Conservation (phyloP, 1,140 invertebrate genomes). For the Pogonomyrmex californicus region DNA sequence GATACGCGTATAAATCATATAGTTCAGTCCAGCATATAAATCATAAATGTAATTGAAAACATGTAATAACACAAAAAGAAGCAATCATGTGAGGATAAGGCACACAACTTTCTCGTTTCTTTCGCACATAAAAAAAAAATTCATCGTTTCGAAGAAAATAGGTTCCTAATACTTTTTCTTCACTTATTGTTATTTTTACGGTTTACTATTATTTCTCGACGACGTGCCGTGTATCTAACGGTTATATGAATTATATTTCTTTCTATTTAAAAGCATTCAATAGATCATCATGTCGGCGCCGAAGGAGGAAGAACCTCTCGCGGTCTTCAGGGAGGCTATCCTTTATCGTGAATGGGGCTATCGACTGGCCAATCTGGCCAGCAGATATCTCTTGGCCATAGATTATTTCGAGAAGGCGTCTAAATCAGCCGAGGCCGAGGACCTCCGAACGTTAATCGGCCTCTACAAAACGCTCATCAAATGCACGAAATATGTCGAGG, state of each 20-base stretch:
- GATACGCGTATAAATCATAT: not conserved
- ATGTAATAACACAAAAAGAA: not conserved
- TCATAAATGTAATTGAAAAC: not conserved
- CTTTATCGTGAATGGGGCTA: slow-evolving; percentile 82
- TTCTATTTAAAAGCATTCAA: not conserved
- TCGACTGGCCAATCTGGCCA: slow-evolving; percentile 68
- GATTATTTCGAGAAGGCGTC: slow-evolving; percentile 76
- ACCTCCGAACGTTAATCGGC: slow-evolving; percentile 77
- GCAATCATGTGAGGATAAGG: slow-evolving; percentile 28
- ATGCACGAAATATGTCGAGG: slow-evolving; percentile 72
- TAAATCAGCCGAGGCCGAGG: slow-evolving; percentile 62
- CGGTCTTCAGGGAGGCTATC: slow-evolving; percentile 71
- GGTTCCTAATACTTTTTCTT: not conserved
- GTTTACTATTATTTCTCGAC: not conserved
- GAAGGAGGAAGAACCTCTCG: slow-evolving; percentile 45
- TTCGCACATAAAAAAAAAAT: not conserved
- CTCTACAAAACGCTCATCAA: slow-evolving; percentile 69
- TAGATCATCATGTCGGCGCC: slow-evolving; percentile 24
- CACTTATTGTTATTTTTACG: not conserved
- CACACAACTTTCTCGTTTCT: not conserved
- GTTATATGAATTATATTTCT: not conserved
- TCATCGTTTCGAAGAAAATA: not conserved
- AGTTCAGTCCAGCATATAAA: too few relatives aligned
- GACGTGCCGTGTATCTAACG: not conserved
- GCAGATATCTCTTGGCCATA: slow-evolving; percentile 69